Conservation (phyloP, 2,888 invertebrate species). For the Lasioglossum malachurum region DNA sequence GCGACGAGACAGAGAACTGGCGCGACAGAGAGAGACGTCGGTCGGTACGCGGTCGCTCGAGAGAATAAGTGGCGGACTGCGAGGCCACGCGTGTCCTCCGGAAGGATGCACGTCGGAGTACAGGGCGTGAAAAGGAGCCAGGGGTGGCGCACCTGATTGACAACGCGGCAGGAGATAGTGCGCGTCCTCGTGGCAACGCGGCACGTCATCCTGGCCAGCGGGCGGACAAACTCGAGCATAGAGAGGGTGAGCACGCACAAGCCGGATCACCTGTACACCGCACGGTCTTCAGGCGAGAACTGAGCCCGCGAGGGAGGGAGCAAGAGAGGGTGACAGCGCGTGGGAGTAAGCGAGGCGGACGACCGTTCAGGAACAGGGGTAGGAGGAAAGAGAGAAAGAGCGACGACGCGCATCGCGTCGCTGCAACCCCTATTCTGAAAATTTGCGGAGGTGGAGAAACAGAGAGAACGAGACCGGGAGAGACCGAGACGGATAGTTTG, state of each 20-base stretch:
- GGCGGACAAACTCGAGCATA: slow-evolving; percentile 53
- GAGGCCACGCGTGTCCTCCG: background rate
- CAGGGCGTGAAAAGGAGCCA: background rate
- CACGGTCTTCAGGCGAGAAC: slow-evolving; percentile 81
- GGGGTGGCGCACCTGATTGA: slow-evolving; percentile 52
- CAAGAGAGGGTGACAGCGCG: slow-evolving; percentile 47
- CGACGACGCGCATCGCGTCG: slow-evolving; percentile 48
- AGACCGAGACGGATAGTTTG: background rate
- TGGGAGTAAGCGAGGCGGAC: slow-evolving; percentile 20
- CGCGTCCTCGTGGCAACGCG: slow-evolving; percentile 65
- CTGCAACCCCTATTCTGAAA: slow-evolving; percentile 64
- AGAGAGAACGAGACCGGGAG: background rate
- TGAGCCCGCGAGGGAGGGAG: slow-evolving; percentile 73
- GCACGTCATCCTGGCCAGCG: slow-evolving; percentile 60
- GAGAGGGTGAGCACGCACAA: slow-evolving; percentile 54
- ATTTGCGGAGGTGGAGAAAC: slow-evolving; percentile 48
- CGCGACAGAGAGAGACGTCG: background rate
- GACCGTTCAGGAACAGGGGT: slow-evolving; percentile 37
- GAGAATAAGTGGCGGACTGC: background rate
- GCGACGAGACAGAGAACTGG: slow-evolving; percentile 20
- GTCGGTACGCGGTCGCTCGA: slow-evolving; percentile 13
- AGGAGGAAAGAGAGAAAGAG: slow-evolving; percentile 45
- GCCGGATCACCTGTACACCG: slow-evolving; percentile 72
- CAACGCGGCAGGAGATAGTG: slow-evolving; percentile 47
- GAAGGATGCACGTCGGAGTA: slow-evolving; percentile 11